Conservation (phyloP, 64 coral and sea anemone species). For the Pocillopora damicornis region DNA sequence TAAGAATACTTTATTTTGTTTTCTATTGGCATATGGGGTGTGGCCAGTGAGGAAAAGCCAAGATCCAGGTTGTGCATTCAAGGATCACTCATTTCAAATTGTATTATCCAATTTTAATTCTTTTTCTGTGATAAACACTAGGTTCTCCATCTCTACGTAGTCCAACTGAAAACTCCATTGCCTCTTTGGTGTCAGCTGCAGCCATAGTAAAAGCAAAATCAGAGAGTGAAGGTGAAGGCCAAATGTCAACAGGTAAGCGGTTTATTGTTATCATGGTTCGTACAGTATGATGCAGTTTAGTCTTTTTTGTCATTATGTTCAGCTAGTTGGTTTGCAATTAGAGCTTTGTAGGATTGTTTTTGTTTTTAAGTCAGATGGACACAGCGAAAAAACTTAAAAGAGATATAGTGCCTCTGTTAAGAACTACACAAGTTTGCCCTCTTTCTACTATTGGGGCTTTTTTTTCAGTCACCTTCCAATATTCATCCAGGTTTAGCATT, state of each 20-base stretch:
- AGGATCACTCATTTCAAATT: no score
- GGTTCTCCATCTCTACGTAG: constrained; percentile 83
- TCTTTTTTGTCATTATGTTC: neutral
- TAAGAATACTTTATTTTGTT: neutral
- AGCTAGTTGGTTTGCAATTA: neutral
- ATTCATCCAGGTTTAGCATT: no score
- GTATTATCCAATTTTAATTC: no score
- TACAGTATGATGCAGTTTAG: neutral
- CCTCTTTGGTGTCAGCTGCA: constrained; percentile 81
- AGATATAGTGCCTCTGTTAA: no score
- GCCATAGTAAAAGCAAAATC: constrained; percentile 84
- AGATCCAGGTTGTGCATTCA: no score
- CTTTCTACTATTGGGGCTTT: no score
- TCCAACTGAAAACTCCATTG: constrained; percentile 92
- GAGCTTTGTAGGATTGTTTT: neutral
- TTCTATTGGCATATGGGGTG: neutral
- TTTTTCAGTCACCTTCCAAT: no score
- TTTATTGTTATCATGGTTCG: neutral
- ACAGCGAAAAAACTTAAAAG: no score
- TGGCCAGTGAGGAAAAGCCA: no score
- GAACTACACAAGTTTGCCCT: no score
- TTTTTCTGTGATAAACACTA: neutral
- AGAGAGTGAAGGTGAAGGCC: constrained; percentile 49
- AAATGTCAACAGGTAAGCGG: constrained; percentile 10
- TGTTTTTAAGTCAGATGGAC: no score